Conservation (phyloP, 2,888 invertebrate species). For the Elmis aenea region DNA sequence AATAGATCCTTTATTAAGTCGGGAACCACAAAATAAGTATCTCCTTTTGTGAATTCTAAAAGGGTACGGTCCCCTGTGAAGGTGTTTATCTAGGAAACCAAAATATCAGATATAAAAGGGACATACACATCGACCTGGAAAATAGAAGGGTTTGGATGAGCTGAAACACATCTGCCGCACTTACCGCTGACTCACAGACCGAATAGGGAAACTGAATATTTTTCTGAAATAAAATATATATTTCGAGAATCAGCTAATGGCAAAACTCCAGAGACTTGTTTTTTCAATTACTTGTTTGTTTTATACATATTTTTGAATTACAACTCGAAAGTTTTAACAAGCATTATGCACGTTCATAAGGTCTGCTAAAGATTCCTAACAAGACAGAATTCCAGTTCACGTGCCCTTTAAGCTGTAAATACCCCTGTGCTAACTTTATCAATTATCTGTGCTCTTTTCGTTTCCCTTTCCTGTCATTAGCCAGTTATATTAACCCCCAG, state of each 20-base stretch:
- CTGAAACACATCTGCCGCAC: slow-evolving; percentile 13
- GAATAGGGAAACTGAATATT: too few relatives aligned
- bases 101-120: slow-evolving; percentile 15
- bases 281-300: too few relatives aligned
- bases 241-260: too few relatives aligned
- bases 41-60: slow-evolving; percentile 12
- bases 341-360: too few relatives aligned
- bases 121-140: slow-evolving; percentile 15
- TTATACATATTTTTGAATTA: too few relatives aligned
- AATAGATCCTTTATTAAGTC: slow-evolving; percentile 9
- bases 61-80: slow-evolving; percentile 6
- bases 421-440: slow-evolving; percentile 28
- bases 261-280: too few relatives aligned
- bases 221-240: too few relatives aligned
- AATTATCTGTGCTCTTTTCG: slow-evolving; percentile 30
- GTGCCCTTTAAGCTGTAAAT: slow-evolving; percentile 16
- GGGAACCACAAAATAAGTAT: slow-evolving; percentile 12
- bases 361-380: too few relatives aligned
- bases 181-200: too few relatives aligned
- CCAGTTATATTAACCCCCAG: slow-evolving; percentile 25
- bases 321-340: too few relatives aligned
- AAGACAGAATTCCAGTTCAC: too few relatives aligned
- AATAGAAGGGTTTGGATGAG: slow-evolving; percentile 14
- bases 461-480: slow-evolving; percentile 32
- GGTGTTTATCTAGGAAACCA: slow-evolving; percentile 20